Conservation (phyloP, 2,113 vertebrate species). For the Austrofundulus limnaeus region DNA sequence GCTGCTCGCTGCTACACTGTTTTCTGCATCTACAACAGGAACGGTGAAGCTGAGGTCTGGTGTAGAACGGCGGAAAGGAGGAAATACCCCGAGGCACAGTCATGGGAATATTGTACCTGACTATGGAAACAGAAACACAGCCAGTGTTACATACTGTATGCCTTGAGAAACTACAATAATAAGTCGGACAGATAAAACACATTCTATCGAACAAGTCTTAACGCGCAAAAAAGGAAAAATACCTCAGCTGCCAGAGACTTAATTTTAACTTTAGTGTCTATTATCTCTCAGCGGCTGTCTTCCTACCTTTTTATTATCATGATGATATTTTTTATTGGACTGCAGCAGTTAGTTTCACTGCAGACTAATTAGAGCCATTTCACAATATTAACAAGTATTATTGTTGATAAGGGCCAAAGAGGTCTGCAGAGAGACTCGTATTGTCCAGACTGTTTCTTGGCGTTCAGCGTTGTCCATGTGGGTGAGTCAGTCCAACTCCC, state of each 20-base stretch:
- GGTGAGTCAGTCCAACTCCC: slow-evolving; percentile 69
- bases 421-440: slow-evolving; percentile 68
- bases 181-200: slow-evolving; percentile 57
- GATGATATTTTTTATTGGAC: slow-evolving; percentile 55
- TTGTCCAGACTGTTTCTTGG: slow-evolving; percentile 76
- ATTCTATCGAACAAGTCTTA: slow-evolving; percentile 50
- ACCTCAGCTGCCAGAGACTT: slow-evolving; percentile 12
- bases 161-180: slow-evolving; percentile 68
- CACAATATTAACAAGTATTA: slow-evolving; percentile 72
- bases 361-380: slow-evolving; percentile 75
- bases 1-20: slow-evolving; percentile 62
- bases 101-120: slow-evolving; percentile 71
- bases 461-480: slow-evolving; percentile 66
- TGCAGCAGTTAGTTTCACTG: slow-evolving; percentile 65
- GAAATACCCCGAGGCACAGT: slow-evolving; percentile 71
- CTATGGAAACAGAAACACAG: slow-evolving; percentile 69
- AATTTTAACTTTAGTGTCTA: slow-evolving; percentile 43
- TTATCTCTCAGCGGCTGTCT: slow-evolving; percentile 43
- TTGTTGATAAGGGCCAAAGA: slow-evolving; percentile 71
- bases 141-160: slow-evolving; percentile 58
- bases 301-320: slow-evolving; percentile 54
- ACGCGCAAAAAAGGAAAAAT: slow-evolving; percentile 25
- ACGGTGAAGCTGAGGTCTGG: slow-evolving; percentile 64
- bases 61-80: slow-evolving; percentile 68
- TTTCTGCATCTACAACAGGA: slow-evolving; percentile 65